These are phyloP conservation scores for Meandrina meandrites DNA, from an alignment of 92 coral and sea anemone genomes.

Conservation along the genomic window DNA sequence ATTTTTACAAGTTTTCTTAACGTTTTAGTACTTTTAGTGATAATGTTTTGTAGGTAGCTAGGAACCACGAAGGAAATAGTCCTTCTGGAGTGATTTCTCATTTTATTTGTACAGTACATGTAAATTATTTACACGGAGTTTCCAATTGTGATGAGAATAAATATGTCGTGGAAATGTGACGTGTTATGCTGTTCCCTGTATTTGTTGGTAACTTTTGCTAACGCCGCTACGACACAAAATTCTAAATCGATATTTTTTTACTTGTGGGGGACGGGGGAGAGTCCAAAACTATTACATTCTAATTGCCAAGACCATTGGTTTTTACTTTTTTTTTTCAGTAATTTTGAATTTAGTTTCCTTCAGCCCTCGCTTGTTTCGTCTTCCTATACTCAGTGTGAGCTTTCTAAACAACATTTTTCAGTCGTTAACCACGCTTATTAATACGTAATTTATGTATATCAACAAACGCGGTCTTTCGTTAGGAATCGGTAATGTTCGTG, in stretches of 20 bases:
- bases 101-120: slow-evolving; percentile 13
- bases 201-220: not conserved
- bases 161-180: not conserved
- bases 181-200: not conserved
- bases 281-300: no score
- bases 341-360: not conserved
- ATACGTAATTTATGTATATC: not conserved
- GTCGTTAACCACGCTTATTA: slow-evolving; percentile 14
- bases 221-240: not conserved
- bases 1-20: not conserved
- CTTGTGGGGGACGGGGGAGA: no score
- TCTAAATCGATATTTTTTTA: no score
- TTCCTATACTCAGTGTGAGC: not conserved
- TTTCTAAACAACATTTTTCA: not conserved
- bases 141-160: not conserved
- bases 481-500: not conserved
- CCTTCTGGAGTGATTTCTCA: not conserved
- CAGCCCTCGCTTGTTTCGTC: not conserved
- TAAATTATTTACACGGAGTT: slow-evolving; percentile 28
- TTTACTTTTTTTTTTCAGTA: no score
- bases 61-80: not conserved
- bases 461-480: slow-evolving; percentile 15
- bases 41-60: not conserved
- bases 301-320: not conserved
- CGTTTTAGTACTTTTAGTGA: not conserved